These are phyloP conservation scores for Pentalonia nigronervosa DNA, from an alignment of 1,140 invertebrate genomes.

Conservation along the genomic window DNA sequence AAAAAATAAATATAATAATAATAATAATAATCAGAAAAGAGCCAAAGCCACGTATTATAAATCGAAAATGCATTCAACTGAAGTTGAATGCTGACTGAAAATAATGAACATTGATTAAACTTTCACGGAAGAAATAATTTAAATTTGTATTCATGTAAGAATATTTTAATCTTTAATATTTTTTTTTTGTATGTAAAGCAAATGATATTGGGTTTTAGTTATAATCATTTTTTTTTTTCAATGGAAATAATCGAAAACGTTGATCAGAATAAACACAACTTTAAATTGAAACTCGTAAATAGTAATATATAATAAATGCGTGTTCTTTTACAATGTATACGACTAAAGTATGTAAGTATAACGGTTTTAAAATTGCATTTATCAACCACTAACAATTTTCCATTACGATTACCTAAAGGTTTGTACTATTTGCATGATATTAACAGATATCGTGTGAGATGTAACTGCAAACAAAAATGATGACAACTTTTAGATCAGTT, in stretches of 20 bases:
- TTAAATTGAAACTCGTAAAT: not conserved
- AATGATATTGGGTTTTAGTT: not conserved
- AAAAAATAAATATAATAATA: not conserved
- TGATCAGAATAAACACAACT: not conserved
- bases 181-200: not conserved
- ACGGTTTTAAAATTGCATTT: not conserved
- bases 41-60: not conserved
- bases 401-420: not conserved
- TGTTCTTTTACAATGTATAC: not conserved
- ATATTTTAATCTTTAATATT: conserved; percentile 24
- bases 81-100: not conserved
- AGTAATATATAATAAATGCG: not conserved
- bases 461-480: not conserved
- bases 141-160: not conserved
- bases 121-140: not conserved
- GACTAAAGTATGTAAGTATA: not conserved
- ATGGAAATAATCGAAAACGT: not conserved
- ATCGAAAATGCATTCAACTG: not conserved
- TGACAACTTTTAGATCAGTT: not conserved
- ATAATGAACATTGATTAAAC: conserved; percentile 15
- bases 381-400: not conserved
- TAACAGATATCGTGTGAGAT: not conserved
- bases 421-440: not conserved
- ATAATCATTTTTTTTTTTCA: conserved; percentile 32
- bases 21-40: not conserved